These are phyloP conservation scores for Suillia variegata DNA, from an alignment of 2,888 invertebrate species.

Conservation along the genomic window DNA sequence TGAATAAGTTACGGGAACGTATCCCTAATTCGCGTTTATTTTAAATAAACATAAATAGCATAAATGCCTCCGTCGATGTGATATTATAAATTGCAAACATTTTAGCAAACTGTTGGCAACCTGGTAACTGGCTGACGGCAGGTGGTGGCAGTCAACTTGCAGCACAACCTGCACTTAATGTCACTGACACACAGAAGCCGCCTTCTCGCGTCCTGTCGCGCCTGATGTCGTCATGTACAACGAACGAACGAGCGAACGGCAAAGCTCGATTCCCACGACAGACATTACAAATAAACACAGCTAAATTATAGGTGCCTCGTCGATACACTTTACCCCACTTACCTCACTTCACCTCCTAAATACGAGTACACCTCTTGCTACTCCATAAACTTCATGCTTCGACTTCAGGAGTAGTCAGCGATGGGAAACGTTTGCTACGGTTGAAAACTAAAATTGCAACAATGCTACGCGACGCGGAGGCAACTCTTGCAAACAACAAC, in stretches of 20 bases:
- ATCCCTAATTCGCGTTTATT: no score
- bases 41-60: no score
- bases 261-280: slow-evolving; percentile 31
- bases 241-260: not conserved
- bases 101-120: not conserved
- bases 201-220: not conserved
- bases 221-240: not conserved
- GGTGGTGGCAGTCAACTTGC: no score
- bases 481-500: no score
- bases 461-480: no score
- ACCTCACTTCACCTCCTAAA: not conserved
- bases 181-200: slow-evolving; percentile 9
- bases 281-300: slow-evolving; percentile 51
- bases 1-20: no score
- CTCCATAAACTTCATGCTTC: no score
- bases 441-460: no score
- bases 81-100: not conserved
- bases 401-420: no score
- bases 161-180: slow-evolving; percentile 13
- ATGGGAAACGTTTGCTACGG: no score
- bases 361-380: no score
- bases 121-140: no score
- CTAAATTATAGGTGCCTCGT: slow-evolving; percentile 46
- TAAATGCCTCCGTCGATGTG: not conserved
- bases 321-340: not conserved